A percentile compares a stretch with the other conserved stretches of the same genome.
Evolutionary conservation across 2,113 vertebrate species (phyloP).

Genomic region (Alligator sinensis): DNA sequence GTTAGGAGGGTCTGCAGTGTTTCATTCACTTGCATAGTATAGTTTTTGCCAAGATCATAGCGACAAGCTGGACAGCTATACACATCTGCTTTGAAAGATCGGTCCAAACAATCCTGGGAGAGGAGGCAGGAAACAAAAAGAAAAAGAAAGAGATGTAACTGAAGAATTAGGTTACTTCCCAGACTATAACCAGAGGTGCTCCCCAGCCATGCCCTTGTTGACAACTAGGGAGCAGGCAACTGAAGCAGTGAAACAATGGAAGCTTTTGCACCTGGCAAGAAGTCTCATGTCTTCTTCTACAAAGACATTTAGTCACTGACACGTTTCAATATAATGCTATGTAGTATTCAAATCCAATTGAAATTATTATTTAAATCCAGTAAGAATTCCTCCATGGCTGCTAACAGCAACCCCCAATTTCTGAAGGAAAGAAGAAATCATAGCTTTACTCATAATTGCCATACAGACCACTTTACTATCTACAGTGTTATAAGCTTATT

Average conservation of each 20-base stretch:
- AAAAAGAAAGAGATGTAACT: accelerated
- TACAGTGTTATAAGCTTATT: accelerated
- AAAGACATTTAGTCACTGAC: accelerated
- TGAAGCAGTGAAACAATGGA: background rate
- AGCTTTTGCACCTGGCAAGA: background rate
- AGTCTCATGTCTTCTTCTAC: background rate
- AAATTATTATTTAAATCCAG: background rate
- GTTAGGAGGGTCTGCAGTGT: conserved; percentile 88
- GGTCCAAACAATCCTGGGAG: conserved; percentile 91
- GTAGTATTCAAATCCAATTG: background rate
- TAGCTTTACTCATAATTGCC: background rate
- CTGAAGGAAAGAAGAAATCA: background rate
- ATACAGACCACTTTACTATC: no score
- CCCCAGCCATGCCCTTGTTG: accelerated
- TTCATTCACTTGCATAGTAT: conserved; percentile 89
- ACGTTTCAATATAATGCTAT: accelerated
- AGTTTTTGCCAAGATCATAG: conserved; percentile 89
- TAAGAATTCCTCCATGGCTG: background rate
- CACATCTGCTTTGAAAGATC: conserved; percentile 94
- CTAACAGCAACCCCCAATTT: background rate
- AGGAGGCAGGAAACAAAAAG: background rate
- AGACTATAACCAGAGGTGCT: background rate
- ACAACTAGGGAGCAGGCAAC: background rate
- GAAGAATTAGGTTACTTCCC: background rate
- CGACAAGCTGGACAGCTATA: conserved; percentile 96